Conservation (phyloP, 2,797 vertebrate genomes). For the Pseudochirops corinnae region DNA sequence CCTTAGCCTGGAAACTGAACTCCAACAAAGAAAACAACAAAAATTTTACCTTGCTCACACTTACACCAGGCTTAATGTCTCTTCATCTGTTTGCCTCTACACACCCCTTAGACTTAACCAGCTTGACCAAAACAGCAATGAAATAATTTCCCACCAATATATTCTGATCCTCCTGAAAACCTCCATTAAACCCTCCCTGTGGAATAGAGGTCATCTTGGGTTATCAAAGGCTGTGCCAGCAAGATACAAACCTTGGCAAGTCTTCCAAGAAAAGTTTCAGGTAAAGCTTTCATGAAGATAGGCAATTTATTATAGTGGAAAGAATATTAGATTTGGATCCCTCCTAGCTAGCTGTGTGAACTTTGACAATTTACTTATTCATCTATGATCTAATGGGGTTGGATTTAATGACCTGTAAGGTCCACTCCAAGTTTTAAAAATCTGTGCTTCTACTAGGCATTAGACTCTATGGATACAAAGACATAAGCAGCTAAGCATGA, state of each 20-base stretch:
- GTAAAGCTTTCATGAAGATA: background rate
- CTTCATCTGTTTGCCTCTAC: background rate
- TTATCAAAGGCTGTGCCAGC: background rate
- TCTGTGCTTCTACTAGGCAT: background rate
- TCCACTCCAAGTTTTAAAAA: background rate
- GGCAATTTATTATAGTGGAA: background rate
- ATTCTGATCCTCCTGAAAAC: background rate
- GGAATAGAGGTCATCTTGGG: background rate
- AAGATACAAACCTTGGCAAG: background rate
- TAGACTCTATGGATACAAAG: background rate
- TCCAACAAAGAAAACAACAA: too few species aligned
- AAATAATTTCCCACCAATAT: background rate
- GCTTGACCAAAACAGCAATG: background rate
- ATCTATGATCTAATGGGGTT: background rate
- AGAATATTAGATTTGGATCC: background rate
- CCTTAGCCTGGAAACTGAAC: too few species aligned
- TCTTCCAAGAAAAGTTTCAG: background rate
- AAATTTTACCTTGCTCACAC: too few species aligned
- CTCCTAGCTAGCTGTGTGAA: background rate
- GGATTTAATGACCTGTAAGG: background rate
- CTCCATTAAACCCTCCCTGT: background rate
- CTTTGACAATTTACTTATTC: background rate
- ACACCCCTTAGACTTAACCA: background rate
- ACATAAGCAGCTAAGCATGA: background rate
- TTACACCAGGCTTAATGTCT: background rate